Conservation (phyloP, 2,113 vertebrate species). For the Aegypius monachus region DNA sequence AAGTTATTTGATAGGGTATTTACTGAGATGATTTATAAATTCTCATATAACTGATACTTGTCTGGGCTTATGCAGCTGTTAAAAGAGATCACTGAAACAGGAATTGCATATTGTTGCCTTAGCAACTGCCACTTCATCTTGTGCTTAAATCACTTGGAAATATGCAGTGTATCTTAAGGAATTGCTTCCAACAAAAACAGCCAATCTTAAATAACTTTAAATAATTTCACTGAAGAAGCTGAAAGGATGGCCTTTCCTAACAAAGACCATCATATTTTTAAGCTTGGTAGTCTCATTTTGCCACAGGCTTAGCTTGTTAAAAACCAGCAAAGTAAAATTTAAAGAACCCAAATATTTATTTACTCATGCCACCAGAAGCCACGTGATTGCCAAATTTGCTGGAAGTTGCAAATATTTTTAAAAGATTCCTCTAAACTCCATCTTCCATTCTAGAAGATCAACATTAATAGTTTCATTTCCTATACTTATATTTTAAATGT, state of each 20-base stretch:
- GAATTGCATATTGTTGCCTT: slow-evolving; percentile 41
- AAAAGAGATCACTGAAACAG: not conserved
- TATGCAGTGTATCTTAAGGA: not conserved
- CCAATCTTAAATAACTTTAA: not conserved
- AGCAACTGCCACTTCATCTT: slow-evolving; percentile 50
- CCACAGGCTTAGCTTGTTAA: not conserved
- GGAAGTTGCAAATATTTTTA: not conserved
- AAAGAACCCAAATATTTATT: not conserved
- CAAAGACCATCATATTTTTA: not conserved
- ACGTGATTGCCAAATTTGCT: not conserved
- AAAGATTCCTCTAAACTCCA: not conserved
- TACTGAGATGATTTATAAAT: slow-evolving; percentile 13
- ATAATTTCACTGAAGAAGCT: not conserved
- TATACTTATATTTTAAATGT: not conserved
- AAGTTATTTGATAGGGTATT: slow-evolving; percentile 22
- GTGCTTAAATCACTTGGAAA: slow-evolving; percentile 30
- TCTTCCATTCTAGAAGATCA: not conserved
- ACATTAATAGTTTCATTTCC: not conserved
- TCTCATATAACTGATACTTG: not conserved
- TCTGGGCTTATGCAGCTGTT: slow-evolving; percentile 31
- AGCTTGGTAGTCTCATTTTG: not conserved
- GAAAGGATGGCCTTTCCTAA: not conserved
- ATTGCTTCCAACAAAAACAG: not conserved
- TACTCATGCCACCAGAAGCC: not conserved
- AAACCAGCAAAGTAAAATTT: not conserved